These are phyloP conservation scores for Hippocampus zosterae DNA, from an alignment of 2,113 vertebrate species.

Conservation along the genomic window DNA sequence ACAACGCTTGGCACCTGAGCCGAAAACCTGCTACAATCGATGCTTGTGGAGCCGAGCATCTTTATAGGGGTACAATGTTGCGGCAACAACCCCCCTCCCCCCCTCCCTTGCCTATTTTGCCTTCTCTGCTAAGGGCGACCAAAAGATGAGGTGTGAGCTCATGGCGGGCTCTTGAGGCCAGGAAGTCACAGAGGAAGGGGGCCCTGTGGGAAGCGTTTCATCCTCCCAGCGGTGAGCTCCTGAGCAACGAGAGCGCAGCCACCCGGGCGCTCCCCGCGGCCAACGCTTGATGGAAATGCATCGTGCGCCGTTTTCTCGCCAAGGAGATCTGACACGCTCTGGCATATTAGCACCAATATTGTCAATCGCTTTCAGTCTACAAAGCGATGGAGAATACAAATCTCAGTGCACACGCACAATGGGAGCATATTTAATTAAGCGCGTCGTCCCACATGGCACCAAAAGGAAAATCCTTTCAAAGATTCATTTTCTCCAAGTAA, in stretches of 20 bases:
- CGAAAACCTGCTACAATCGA: neutral
- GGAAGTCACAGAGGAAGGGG: slow-evolving; percentile 76
- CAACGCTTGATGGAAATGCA: slow-evolving; percentile 82
- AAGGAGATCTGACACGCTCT: slow-evolving; percentile 31
- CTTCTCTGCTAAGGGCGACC: slow-evolving; percentile 41
- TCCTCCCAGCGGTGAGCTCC: slow-evolving; percentile 94
- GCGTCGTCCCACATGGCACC: slow-evolving; percentile 55
- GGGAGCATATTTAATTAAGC: slow-evolving; percentile 68
- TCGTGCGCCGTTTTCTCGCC: slow-evolving; percentile 64
- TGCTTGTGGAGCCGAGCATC: neutral
- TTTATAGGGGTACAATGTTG: neutral
- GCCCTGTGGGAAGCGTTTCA: slow-evolving; percentile 97
- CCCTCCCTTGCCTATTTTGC: slow-evolving; percentile 21
- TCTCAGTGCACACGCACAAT: slow-evolving; percentile 52
- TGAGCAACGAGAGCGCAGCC: slow-evolving; percentile 86
- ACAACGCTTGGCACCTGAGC: neutral
- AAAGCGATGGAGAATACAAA: slow-evolving; percentile 57
- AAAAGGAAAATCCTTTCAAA: slow-evolving; percentile 58
- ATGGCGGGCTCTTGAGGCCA: slow-evolving; percentile 89
- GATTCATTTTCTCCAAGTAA: slow-evolving; percentile 43
- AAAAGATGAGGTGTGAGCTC: slow-evolving; percentile 94
- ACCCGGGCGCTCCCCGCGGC: slow-evolving; percentile 81
- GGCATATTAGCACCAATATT: slow-evolving; percentile 41
- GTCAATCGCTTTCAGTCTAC: slow-evolving; percentile 59
- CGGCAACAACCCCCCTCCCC: neutral